A percentile compares a stretch with the other conserved stretches of the same genome.
phyloP scores from a whole-genome alignment of 2,113 vertebrate genomes.

The Dipodomys merriami region DNA sequence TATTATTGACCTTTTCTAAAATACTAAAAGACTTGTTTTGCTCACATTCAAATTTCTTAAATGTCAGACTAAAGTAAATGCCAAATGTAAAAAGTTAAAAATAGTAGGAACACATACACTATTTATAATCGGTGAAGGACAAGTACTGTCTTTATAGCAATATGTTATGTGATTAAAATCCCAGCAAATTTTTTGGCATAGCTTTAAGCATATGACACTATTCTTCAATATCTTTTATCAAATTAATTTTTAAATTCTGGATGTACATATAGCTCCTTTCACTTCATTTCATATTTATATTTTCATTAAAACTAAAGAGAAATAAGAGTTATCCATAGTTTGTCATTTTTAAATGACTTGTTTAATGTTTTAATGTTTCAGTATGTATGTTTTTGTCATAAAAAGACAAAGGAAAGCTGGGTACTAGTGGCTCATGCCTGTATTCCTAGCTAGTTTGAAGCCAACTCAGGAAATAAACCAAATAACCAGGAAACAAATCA shows the following conservation, averaged over 20 bases:
- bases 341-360: not conserved
- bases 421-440: not conserved
- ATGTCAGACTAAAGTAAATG: constrained; percentile 66
- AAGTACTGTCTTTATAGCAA: constrained; percentile 2
- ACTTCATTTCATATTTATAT: constrained; percentile 15
- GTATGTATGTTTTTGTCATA: no score
- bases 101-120: constrained; percentile 54
- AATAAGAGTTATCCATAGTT: not conserved
- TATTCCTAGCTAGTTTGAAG: no score
- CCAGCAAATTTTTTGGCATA: not conserved
- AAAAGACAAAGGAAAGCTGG: no score
- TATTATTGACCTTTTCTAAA: constrained; percentile 59
- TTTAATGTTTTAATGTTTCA: no score
- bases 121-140: constrained; percentile 60
- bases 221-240: not conserved
- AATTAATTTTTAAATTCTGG: not conserved
- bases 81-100: constrained; percentile 67
- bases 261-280: not conserved
- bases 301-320: not conserved
- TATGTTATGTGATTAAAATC: constrained; percentile 39
- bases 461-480: no score
- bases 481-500: no score
- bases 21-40: constrained; percentile 63
- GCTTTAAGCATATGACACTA: not conserved
- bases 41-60: constrained; percentile 59